Conservation (phyloP, 35 echinoderm and acorn worm genomes). For the Patiria miniata region DNA sequence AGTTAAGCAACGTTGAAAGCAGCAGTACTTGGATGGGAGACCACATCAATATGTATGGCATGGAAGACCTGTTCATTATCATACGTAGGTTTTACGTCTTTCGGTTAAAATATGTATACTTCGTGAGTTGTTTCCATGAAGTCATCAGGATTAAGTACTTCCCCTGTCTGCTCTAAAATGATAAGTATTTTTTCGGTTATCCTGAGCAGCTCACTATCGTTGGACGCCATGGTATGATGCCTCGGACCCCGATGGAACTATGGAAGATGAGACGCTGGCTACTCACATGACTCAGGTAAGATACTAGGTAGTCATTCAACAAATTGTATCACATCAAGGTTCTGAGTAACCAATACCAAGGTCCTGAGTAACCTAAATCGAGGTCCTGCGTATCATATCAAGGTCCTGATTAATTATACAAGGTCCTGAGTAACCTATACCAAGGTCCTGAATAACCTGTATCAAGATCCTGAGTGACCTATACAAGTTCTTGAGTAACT, state of each 20-base stretch:
- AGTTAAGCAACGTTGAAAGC: background rate
- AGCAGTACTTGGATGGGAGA: background rate
- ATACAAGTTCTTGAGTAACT: background rate
- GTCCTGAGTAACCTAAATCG: background rate
- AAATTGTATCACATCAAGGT: background rate
- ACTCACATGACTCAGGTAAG: background rate
- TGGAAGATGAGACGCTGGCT: background rate
- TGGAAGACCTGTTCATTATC: background rate
- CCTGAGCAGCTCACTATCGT: background rate
- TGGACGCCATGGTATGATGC: slow-evolving; percentile 1
- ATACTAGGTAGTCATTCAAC: too few species aligned
- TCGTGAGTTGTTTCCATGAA: background rate
- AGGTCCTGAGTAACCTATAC: background rate
- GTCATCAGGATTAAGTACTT: background rate
- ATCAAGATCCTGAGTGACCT: background rate
- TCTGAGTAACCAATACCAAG: background rate
- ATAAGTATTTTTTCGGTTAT: background rate
- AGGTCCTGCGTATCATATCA: background rate
- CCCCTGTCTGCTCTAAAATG: background rate
- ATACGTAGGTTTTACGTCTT: background rate
- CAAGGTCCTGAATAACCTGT: background rate
- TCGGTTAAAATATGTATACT: background rate
- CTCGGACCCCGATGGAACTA: background rate
- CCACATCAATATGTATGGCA: background rate
- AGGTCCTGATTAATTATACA: background rate